Conservation (phyloP, 1,140 invertebrate genomes). For the Temnothorax longispinosus region DNA sequence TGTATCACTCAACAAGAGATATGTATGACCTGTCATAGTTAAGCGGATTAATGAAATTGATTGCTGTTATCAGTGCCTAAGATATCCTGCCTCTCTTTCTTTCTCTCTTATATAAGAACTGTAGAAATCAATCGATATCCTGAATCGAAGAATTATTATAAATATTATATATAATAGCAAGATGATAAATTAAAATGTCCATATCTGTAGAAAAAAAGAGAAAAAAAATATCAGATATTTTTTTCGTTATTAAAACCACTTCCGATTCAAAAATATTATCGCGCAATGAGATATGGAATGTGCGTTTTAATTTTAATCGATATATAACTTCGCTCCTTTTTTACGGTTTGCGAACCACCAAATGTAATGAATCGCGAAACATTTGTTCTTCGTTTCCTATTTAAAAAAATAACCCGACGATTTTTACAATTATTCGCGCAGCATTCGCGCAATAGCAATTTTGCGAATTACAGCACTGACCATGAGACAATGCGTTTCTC, state of each 20-base stretch:
- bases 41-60: conserved; percentile 18
- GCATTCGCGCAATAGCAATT: neutral
- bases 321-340: neutral
- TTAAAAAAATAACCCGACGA: neutral
- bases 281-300: neutral
- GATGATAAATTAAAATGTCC: conserved; percentile 9
- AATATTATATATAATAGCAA: neutral
- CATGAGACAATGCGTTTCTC: neutral
- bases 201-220: neutral
- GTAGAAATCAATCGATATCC: neutral
- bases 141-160: neutral
- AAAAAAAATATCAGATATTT: neutral
- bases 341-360: neutral
- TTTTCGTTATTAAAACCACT: neutral
- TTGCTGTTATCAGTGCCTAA: neutral
- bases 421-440: neutral
- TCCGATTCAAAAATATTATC: neutral
- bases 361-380: neutral
- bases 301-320: neutral
- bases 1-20: neutral
- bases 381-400: neutral
- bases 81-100: neutral
- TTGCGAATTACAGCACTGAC: neutral
- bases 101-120: neutral
- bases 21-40: conserved; percentile 15